phyloP scores from a whole-genome alignment of 2,888 invertebrate genomes.

The Pseudococcus viburni region DNA sequence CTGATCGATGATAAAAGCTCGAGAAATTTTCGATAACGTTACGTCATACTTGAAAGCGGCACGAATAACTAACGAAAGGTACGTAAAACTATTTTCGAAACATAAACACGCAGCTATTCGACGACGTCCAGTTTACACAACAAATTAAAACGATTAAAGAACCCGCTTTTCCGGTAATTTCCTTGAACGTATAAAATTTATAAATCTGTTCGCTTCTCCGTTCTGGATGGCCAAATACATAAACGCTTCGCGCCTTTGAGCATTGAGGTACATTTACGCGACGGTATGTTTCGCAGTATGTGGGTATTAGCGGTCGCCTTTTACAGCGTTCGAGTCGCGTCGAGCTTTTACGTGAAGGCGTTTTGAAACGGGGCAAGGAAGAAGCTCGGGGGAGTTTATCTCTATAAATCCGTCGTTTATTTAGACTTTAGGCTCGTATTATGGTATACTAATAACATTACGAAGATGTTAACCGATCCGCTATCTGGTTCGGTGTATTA shows the following conservation, averaged over 20 bases:
- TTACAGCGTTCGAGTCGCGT: slow-evolving; percentile 3
- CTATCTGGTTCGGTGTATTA: neutral
- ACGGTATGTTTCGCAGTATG: neutral
- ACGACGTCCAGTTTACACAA: neutral
- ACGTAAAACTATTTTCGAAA: neutral
- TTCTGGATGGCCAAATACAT: neutral
- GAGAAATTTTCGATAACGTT: neutral
- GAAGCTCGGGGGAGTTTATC: neutral
- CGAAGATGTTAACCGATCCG: slow-evolving; percentile 13
- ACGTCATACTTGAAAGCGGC: neutral
- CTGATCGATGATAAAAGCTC: slow-evolving; percentile 10
- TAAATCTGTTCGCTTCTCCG: neutral
- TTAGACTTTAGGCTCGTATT: neutral
- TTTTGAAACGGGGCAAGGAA: neutral
- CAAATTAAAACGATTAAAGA: neutral
- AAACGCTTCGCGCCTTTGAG: neutral
- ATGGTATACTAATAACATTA: slow-evolving; percentile 23
- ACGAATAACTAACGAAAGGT: neutral
- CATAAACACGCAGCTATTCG: neutral
- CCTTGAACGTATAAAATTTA: neutral
- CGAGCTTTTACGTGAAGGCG: neutral
- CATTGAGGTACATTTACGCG: neutral
- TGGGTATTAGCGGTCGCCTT: neutral
- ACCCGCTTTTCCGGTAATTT: neutral
- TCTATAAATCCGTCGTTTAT: slow-evolving; percentile 23